Conservation (phyloP, 2,113 vertebrate genomes). For the Menura novaehollandiae region DNA sequence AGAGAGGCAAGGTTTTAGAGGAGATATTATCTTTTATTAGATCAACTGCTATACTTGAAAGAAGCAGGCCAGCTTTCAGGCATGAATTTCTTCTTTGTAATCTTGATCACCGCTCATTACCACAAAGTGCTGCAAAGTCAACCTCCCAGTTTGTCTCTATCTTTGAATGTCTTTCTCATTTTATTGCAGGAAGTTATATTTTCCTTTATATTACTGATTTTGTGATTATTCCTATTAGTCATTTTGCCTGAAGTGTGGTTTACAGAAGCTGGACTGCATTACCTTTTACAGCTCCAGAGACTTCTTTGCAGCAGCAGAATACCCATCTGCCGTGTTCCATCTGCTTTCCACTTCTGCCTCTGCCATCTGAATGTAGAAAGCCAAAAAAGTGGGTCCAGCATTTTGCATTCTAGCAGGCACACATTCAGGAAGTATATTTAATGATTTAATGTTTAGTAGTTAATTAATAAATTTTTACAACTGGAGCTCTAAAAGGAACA, state of each 20-base stretch:
- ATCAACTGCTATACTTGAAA: not conserved
- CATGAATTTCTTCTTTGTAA: not conserved
- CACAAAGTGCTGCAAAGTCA: not conserved
- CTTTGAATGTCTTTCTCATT: not conserved
- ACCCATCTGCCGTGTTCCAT: not conserved
- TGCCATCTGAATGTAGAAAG: not conserved
- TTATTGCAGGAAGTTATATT: not conserved
- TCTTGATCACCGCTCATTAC: not conserved
- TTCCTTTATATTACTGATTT: not conserved
- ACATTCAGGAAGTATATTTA: not conserved
- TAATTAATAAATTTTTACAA: not conserved
- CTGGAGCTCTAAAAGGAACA: not conserved
- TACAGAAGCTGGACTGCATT: not conserved
- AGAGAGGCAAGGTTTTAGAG: not conserved
- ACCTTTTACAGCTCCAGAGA: conserved; percentile 1
- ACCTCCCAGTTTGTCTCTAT: not conserved
- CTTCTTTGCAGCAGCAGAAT: not conserved
- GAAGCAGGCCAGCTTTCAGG: not conserved
- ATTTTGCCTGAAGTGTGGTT: not conserved
- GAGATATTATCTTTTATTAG: not conserved
- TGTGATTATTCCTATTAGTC: not conserved
- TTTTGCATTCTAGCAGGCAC: not conserved
- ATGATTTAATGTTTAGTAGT: not conserved
- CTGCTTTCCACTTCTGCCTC: not conserved
- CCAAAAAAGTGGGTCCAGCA: not conserved